Percentiles rank a stretch among this genome's conserved stretches.
These are phyloP conservation scores for Alviniconcha strummeri DNA, from an alignment of 2,888 invertebrate genomes.

Conservation along the genomic window DNA sequence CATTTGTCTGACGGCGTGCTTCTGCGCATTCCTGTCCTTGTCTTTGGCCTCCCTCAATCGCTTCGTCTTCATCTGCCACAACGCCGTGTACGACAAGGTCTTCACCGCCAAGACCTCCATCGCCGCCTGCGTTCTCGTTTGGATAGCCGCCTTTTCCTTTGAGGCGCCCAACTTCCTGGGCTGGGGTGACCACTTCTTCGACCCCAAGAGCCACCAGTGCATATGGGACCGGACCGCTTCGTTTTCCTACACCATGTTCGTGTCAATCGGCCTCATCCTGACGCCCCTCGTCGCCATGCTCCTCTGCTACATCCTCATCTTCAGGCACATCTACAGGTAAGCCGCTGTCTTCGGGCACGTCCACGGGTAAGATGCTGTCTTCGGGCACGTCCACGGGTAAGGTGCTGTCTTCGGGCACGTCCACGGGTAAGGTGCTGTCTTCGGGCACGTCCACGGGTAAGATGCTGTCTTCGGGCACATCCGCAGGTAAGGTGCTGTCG, in stretches of 20 bases:
- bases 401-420: too few species aligned
- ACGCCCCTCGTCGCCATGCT: constrained; percentile 56
- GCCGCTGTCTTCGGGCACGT: not conserved
- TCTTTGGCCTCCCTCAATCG: constrained; percentile 62
- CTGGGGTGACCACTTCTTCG: constrained; percentile 65
- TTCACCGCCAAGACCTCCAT: constrained; percentile 53
- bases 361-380: too few species aligned
- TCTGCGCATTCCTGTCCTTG: constrained; percentile 66
- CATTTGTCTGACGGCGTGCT: constrained; percentile 65
- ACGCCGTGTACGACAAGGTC: constrained; percentile 50
- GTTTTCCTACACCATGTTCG: constrained; percentile 62
- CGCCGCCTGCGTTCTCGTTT: constrained; percentile 53
- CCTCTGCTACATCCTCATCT: constrained; percentile 57
- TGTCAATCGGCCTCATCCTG: constrained; percentile 57
- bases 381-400: too few species aligned
- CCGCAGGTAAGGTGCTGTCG: too few species aligned
- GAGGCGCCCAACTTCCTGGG: constrained; percentile 65
- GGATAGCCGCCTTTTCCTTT: constrained; percentile 59
- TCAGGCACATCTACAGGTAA: constrained; percentile 52
- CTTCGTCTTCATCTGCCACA: constrained; percentile 45
- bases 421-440: too few species aligned
- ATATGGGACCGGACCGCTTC: constrained; percentile 67
- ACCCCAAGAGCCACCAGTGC: constrained; percentile 64
- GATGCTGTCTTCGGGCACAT: too few species aligned
- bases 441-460: too few species aligned